Evolutionary conservation across 2,797 vertebrate species (phyloP).

Genomic region (Agapornis canus): DNA sequence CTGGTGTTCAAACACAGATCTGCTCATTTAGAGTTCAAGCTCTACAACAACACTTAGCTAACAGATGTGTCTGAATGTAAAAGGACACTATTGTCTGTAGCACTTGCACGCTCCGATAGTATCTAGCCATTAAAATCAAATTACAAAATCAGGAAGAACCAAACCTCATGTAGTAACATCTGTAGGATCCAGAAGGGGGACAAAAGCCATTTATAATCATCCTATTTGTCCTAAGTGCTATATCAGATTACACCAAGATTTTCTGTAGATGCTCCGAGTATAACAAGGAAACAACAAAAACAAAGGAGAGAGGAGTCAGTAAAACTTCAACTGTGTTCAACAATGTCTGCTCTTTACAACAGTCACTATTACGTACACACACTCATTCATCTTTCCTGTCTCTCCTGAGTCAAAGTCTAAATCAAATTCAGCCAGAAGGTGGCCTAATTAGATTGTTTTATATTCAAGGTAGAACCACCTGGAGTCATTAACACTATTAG

Average conservation of each 20-base stretch:
- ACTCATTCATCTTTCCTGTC: background rate
- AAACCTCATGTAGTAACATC: constrained; percentile 2
- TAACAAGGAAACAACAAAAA: background rate
- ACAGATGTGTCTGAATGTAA: constrained; percentile 44
- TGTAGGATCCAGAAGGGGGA: constrained; percentile 16
- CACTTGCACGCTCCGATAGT: background rate
- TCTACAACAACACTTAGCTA: background rate
- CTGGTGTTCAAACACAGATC: background rate
- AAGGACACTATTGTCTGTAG: constrained; percentile 7
- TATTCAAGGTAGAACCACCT: constrained; percentile 49
- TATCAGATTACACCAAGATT: constrained; percentile 15
- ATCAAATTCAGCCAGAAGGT: constrained; percentile 65
- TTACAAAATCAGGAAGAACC: constrained; percentile 32
- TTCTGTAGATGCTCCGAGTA: background rate
- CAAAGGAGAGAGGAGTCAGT: background rate
- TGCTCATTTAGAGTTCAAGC: constrained; percentile 8
- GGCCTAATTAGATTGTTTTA: constrained; percentile 71
- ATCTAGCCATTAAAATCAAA: constrained; percentile 55
- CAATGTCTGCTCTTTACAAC: background rate
- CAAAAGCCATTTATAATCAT: constrained; percentile 8
- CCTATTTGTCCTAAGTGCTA: background rate
- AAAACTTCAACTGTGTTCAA: background rate
- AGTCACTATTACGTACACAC: background rate
- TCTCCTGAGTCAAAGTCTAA: constrained; percentile 19
- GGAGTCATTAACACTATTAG: background rate